A percentile compares a stretch with the other conserved stretches of the same genome.
phyloP scores from a whole-genome alignment of 2,797 vertebrate species.

The Holocentrus rufus region DNA sequence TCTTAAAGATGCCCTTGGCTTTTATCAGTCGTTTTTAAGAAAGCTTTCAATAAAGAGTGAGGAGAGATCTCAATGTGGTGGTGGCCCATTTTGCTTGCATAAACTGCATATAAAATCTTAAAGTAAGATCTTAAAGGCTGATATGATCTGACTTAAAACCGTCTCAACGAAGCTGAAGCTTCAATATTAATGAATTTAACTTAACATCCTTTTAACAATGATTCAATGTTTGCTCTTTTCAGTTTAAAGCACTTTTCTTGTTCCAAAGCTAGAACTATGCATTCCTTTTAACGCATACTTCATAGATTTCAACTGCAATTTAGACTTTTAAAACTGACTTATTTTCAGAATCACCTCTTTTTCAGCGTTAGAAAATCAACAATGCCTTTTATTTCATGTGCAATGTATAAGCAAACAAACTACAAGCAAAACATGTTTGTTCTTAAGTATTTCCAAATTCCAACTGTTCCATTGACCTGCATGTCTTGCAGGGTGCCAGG shows the following conservation, averaged over 20 bases:
- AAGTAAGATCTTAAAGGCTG: constrained; percentile 74
- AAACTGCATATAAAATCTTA: constrained; percentile 83
- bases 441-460: constrained; percentile 58
- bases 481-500: constrained; percentile 46
- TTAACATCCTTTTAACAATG: constrained; percentile 73
- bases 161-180: constrained; percentile 70
- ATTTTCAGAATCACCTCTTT: constrained; percentile 33
- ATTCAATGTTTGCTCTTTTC: constrained; percentile 78
- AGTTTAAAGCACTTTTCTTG: constrained; percentile 62
- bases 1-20: constrained; percentile 82
- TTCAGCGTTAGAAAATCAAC: constrained; percentile 35
- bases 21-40: constrained; percentile 78
- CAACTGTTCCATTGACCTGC: constrained; percentile 63
- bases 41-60: constrained; percentile 71
- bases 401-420: constrained; percentile 46
- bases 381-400: constrained; percentile 41
- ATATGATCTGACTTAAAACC: constrained; percentile 75
- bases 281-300: constrained; percentile 59
- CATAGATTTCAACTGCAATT: constrained; percentile 44
- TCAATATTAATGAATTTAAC: constrained; percentile 80
- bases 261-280: constrained; percentile 44
- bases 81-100: constrained; percentile 79
- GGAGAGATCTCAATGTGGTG: constrained; percentile 65
- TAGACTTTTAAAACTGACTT: constrained; percentile 39
- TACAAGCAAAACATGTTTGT: constrained; percentile 42